Evolutionary conservation across 2,797 vertebrate genomes (phyloP).

Genomic region (Alauda arvensis): DNA sequence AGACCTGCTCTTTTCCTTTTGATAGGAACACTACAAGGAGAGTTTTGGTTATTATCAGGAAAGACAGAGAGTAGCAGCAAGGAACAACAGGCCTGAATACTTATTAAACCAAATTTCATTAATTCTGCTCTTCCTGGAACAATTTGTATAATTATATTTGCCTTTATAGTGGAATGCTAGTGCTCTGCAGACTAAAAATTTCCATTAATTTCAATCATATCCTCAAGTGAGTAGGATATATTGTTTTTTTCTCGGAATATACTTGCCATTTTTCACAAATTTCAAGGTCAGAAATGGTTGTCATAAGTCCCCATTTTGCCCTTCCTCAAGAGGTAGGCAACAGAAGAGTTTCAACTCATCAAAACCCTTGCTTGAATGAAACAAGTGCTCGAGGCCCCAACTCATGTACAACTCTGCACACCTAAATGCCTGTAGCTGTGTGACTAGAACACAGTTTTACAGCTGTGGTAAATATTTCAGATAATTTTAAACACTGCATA

Average conservation of each 20-base stretch:
- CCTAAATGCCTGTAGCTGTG: background rate
- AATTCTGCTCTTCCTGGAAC: slow-evolving; percentile 41
- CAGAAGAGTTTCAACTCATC: background rate
- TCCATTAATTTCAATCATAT: background rate
- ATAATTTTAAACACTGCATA: background rate
- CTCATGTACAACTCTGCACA: background rate
- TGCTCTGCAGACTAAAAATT: slow-evolving; percentile 4
- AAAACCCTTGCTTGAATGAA: background rate
- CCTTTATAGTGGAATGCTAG: background rate
- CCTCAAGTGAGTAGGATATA: background rate
- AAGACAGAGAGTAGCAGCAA: background rate
- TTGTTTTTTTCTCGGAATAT: background rate
- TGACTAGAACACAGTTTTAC: background rate
- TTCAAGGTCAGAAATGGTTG: background rate
- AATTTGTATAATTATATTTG: slow-evolving; percentile 29
- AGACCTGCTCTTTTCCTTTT: background rate
- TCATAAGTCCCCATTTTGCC: background rate
- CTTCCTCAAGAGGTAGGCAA: background rate
- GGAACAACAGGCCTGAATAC: background rate
- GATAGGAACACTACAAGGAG: background rate
- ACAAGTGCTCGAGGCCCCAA: background rate
- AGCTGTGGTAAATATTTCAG: background rate
- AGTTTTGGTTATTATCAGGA: slow-evolving; percentile 27
- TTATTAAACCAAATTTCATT: slow-evolving; percentile 30
- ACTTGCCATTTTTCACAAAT: background rate